Conservation (phyloP, 2,797 vertebrate species). For the Pipistrellus pipistrellus region DNA sequence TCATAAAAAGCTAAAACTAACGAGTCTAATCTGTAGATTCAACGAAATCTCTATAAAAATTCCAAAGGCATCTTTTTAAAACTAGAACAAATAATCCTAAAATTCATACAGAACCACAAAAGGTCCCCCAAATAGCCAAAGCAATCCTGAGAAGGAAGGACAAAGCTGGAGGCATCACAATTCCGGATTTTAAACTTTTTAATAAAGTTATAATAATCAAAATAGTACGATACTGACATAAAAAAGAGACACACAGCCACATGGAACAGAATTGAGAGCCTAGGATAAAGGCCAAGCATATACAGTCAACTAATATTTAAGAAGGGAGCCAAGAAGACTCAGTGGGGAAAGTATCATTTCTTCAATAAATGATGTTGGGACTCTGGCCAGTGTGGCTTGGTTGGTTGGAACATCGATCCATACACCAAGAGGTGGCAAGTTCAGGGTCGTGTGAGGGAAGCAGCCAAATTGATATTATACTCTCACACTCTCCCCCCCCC, state of each 20-base stretch:
- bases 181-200: not conserved
- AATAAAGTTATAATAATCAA: not conserved
- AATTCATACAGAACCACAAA: not conserved
- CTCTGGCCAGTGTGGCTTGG: not conserved
- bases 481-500: not conserved
- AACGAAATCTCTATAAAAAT: not conserved
- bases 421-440: not conserved
- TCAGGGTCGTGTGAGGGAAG: not conserved
- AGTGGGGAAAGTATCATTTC: not conserved
- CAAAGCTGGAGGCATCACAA: not conserved
- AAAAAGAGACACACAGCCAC: not conserved
- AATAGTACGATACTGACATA: not conserved
- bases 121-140: not conserved
- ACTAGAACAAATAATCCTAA: not conserved
- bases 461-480: not conserved
- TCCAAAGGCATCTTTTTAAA: slow-evolving; percentile 10
- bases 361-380: not conserved
- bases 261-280: not conserved
- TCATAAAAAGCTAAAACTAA: not conserved
- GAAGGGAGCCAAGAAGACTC: not conserved
- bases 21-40: not conserved
- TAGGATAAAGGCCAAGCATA: not conserved
- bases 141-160: not conserved
- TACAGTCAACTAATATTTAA: not conserved
- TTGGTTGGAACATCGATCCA: not conserved